Evolutionary conservation across 1,140 invertebrate genomes (phyloP).

Genomic region (Calliopsis andreniformis): DNA sequence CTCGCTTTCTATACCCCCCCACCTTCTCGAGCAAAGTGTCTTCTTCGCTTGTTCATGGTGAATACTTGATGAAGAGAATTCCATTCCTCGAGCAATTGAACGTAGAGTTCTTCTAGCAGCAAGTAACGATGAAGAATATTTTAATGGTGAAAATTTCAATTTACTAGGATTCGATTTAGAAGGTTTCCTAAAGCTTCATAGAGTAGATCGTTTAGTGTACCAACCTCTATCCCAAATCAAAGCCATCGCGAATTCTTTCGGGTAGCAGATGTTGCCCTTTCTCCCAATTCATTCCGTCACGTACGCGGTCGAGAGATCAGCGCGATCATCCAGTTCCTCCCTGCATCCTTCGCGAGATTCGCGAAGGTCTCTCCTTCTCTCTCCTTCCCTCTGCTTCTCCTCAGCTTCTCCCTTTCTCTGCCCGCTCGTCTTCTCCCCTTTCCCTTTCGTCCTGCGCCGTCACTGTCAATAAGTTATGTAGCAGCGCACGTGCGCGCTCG

Average conservation of each 20-base stretch:
- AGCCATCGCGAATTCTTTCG: background rate
- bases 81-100: background rate
- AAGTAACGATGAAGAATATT: too few species aligned
- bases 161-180: too few species aligned
- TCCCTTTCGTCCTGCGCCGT: conserved; percentile 49
- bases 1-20: background rate
- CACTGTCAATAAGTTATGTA: conserved; percentile 59
- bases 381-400: background rate
- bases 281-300: conserved; percentile 35
- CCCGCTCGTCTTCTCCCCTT: conserved; percentile 25
- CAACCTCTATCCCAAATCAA: background rate
- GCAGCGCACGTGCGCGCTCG: conserved; percentile 58
- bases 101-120: too few species aligned
- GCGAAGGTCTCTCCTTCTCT: conserved; percentile 1
- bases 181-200: too few species aligned
- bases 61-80: background rate
- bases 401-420: background rate
- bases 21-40: background rate
- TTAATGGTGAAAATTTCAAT: too few species aligned
- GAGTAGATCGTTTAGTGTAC: too few species aligned
- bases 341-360: conserved; percentile 17
- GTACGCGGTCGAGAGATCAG: conserved; percentile 7
- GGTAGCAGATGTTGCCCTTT: conserved; percentile 4
- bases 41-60: background rate
- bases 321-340: background rate